Evolutionary conservation across 2,888 invertebrate species (phyloP).

Genomic region (Orthosia gothica): DNA sequence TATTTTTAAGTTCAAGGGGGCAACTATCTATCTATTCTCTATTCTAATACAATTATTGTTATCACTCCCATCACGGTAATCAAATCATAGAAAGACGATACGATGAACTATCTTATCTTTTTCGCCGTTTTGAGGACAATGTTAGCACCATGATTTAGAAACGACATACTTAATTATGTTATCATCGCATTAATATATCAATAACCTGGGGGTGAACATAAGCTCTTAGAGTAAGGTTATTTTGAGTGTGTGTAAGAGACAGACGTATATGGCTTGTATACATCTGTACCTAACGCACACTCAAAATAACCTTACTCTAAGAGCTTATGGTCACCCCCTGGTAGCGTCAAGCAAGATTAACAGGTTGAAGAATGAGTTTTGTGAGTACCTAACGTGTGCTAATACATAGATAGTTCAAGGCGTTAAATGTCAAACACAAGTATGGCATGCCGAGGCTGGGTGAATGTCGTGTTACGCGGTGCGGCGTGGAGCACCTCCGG

Average conservation of each 20-base stretch:
- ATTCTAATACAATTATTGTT: constrained; percentile 13
- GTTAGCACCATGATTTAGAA: neutral
- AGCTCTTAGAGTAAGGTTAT: no score
- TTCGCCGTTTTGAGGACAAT: neutral
- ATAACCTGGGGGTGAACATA: neutral
- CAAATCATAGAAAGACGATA: neutral
- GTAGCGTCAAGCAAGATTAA: constrained; percentile 29
- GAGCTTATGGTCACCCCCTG: neutral
- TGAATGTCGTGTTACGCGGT: constrained; percentile 71
- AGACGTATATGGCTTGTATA: no score
- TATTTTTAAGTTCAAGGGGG: constrained; percentile 75
- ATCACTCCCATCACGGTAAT: neutral
- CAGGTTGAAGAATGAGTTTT: constrained; percentile 53
- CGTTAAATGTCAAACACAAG: constrained; percentile 79
- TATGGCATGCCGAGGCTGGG: constrained; percentile 75
- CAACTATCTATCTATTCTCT: constrained; percentile 27
- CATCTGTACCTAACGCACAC: no score
- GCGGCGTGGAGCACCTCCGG: constrained; percentile 63
- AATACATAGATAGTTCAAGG: constrained; percentile 71
- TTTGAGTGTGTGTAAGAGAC: no score
- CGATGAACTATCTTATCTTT: neutral
- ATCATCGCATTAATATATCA: constrained; percentile 2
- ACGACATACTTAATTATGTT: neutral
- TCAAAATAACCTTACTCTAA: no score
- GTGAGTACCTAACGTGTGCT: constrained; percentile 44